Evolutionary conservation across 2,797 vertebrate genomes (phyloP).

Genomic region (Manis javanica): DNA sequence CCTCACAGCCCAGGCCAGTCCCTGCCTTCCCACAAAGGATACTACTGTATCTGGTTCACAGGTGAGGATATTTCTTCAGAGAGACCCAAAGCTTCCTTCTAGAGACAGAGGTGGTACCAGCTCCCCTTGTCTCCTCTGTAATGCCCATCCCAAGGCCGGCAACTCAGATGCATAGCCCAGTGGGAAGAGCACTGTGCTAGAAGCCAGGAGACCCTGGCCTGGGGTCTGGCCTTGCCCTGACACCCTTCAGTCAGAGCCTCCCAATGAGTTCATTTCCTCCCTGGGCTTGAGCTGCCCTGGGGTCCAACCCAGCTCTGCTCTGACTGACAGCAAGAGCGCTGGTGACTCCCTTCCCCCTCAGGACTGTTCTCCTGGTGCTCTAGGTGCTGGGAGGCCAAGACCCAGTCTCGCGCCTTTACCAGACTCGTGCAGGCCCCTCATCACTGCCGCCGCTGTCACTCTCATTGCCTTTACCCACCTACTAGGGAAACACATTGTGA

Average conservation of each 20-base stretch:
- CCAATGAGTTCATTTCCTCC: background rate
- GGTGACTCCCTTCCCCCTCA: background rate
- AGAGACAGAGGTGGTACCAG: background rate
- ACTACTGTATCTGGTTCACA: background rate
- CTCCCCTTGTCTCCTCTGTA: background rate
- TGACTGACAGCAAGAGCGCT: background rate
- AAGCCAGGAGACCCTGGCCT: background rate
- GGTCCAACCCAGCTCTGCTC: background rate
- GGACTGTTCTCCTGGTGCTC: background rate
- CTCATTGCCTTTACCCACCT: slow-evolving; percentile 50
- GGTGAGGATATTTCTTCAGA: background rate
- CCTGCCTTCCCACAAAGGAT: background rate
- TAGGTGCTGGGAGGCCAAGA: no score
- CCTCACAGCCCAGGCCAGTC: no score
- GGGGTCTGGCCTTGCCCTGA: background rate
- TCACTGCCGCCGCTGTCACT: slow-evolving; percentile 39
- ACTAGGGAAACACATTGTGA: background rate
- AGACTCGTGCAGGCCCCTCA: slow-evolving; percentile 35
- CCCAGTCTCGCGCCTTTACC: background rate
- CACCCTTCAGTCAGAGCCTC: background rate
- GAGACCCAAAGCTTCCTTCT: background rate
- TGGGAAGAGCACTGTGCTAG: background rate
- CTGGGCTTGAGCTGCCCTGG: background rate
- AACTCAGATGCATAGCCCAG: background rate
- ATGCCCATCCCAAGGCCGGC: background rate